Conservation (phyloP, 1,140 invertebrate species). For the Polypedilum pembai region DNA sequence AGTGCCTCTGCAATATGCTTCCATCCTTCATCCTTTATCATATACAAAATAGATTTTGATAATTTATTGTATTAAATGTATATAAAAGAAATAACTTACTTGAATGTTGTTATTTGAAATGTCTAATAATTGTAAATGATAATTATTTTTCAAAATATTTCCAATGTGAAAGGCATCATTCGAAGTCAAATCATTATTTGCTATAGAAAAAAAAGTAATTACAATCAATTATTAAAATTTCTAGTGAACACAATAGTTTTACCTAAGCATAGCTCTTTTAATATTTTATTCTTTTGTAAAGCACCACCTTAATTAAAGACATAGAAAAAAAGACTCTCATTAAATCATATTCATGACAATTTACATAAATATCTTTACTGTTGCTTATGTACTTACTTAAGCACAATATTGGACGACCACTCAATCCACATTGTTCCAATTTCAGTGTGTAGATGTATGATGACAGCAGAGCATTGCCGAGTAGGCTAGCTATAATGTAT, state of each 20-base stretch:
- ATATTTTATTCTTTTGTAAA: slow-evolving; percentile 67
- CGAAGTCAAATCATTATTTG: slow-evolving; percentile 67
- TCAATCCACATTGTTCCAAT: slow-evolving; percentile 63
- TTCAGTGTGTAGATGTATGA: slow-evolving; percentile 63
- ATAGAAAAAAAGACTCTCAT: neutral
- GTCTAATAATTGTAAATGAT: slow-evolving; percentile 67
- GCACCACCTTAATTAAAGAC: slow-evolving; percentile 55
- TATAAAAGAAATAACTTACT: slow-evolving; percentile 35
- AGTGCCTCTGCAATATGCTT: slow-evolving; percentile 64
- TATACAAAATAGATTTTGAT: slow-evolving; percentile 31
- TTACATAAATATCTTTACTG: neutral
- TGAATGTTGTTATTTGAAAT: slow-evolving; percentile 64
- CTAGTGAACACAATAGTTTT: too few relatives aligned
- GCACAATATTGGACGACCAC: slow-evolving; percentile 55
- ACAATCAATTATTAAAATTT: too few relatives aligned
- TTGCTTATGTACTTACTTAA: slow-evolving; percentile 49
- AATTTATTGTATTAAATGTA: neutral
- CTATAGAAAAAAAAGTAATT: slow-evolving; percentile 36
- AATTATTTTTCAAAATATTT: slow-evolving; percentile 59
- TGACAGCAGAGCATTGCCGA: slow-evolving; percentile 44
- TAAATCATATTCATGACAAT: slow-evolving; percentile 31
- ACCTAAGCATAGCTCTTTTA: slow-evolving; percentile 68
- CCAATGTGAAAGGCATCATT: slow-evolving; percentile 72
- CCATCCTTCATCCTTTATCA: slow-evolving; percentile 58
- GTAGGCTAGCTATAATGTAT: slow-evolving; percentile 35